phyloP scores from a whole-genome alignment of 2,888 invertebrate species.

The Sesia bembeciformis region DNA sequence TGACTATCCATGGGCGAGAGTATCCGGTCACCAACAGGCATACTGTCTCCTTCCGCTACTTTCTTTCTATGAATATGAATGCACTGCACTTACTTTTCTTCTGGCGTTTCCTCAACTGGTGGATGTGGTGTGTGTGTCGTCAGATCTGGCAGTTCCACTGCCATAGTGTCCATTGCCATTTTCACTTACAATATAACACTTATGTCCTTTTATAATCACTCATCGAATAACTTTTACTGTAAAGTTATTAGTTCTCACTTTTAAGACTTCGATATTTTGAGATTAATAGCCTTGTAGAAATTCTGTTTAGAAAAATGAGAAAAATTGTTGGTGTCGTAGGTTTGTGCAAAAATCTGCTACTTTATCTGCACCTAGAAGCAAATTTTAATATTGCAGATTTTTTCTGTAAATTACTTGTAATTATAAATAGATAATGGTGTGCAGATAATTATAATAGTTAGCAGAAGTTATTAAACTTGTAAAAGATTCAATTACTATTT shows the following conservation, averaged over 20 bases:
- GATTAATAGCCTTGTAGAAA: not conserved
- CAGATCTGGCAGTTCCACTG: constrained; percentile 65
- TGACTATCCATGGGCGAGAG: no score
- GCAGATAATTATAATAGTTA: no score
- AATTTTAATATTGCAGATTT: no score
- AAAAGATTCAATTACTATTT: no score
- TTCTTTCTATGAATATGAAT: not conserved
- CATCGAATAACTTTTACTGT: not conserved
- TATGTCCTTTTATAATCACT: not conserved
- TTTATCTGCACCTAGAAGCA: not conserved
- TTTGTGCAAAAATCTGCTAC: not conserved
- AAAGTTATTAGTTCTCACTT: no score
- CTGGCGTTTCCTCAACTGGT: constrained; percentile 56
- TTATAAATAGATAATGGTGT: no score
- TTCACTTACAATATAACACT: constrained; percentile 19
- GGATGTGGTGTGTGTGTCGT: constrained; percentile 44
- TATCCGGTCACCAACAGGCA: no score
- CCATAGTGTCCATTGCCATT: constrained; percentile 72
- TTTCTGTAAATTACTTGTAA: no score
- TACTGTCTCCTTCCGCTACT: no score
- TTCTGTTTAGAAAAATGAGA: not conserved
- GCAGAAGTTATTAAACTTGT: no score
- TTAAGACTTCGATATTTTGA: no score
- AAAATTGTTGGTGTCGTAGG: not conserved
- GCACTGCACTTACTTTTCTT: constrained; percentile 65